Base-by-base conservation (phyloP, 2,888 invertebrate species). In the Merodon equestris region DNA sequence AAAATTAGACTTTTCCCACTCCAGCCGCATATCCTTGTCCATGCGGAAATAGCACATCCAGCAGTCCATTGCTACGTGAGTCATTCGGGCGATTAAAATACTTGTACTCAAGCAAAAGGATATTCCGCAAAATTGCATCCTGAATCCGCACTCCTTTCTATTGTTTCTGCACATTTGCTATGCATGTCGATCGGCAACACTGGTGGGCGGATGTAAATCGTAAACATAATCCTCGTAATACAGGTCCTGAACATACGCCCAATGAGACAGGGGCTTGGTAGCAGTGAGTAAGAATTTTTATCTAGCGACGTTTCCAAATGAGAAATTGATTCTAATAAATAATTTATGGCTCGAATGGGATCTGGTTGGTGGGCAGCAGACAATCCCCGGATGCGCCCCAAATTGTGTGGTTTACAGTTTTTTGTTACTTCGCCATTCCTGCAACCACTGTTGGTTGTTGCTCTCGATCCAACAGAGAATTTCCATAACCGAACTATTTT, bases 271-370 rank as follows among this genome's bases (percentile, higher is more conserved):
- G n/a, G 9, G 48, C 44, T 51, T 67, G 47, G 66, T 42, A 34
- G 51, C 54, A 48, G 42, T 38, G 60, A 61, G 44, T 50, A 50
- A 44, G 0, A 66, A 71, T 60, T 77, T 73, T 48, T 63, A 51
- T 51, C 67, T 50, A 51, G 72, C 56, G 72, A 71, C 66, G 72
- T 77, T 77, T 72, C 60, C 36, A 53, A 72, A 73, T 68, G 67
- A 72, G 67, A 67, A 77, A 77, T 68, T 73, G 72, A 77, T 79
- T 68, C 56, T 57, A 68, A 79, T 79, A 79, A 79, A 79, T 79
- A 50, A 79, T 79, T 73, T 68, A 79, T 68, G 73, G 53, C 67
- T 68, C 47, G 61, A 15, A 67, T 45, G 27, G 27, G 27, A 27
- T 27, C 27, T 27, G 27, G 27, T 2, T 7, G 27, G 27, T 45